Evolutionary conservation across 2,888 invertebrate genomes (phyloP), one percentile per base, ranked within the genome.

Genomic region (Apocheima hispidaria): DNA sequence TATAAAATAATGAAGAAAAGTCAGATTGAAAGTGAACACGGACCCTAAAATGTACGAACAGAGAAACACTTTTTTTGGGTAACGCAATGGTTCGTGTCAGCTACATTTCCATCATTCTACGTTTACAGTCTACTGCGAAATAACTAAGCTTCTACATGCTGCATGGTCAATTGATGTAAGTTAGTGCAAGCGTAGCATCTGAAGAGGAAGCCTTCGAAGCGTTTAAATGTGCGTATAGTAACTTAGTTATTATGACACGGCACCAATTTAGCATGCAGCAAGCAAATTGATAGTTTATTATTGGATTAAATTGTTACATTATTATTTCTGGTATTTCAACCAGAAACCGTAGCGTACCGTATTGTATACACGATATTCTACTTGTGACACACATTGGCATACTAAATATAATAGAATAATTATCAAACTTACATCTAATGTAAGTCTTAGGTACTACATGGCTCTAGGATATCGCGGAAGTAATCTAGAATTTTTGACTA

Each of bases 131-230:
- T 78, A 23, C 43, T 21, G 26, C 14, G 44, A 71, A 65, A 76
- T 63, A 66, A 69, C 77, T 70, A 90, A 90, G 90, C 89, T 82
- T 86, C 90, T 92, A 90, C 91, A 92, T 92, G 92, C 92, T 92
- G 92, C 92, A 92, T 92, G 91, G 85, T 84, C 78, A 68, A 72
- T 72, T 71, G 79, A 66, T 77, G 30, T 20, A 70, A 57, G 67
- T 78, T 73, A 81, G 79, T 84, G 84, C 88, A 90, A 87, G 87
- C 87, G 77, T 74, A 78, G 81, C 75, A 78, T 77, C 75, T 69
- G 72, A 70, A 67, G 73, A 72, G 73, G 78, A 75, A 68, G 73
- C 80, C 74, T 69, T 78, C 78, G 76, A 77, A 86, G 82, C 81
- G 67, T 81, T 73, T 40, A 63, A 55, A 49, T 51, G 85, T 87